Evolutionary conservation across 2,113 vertebrate species (phyloP).

Genomic region (Xiphophorus couchianus): DNA sequence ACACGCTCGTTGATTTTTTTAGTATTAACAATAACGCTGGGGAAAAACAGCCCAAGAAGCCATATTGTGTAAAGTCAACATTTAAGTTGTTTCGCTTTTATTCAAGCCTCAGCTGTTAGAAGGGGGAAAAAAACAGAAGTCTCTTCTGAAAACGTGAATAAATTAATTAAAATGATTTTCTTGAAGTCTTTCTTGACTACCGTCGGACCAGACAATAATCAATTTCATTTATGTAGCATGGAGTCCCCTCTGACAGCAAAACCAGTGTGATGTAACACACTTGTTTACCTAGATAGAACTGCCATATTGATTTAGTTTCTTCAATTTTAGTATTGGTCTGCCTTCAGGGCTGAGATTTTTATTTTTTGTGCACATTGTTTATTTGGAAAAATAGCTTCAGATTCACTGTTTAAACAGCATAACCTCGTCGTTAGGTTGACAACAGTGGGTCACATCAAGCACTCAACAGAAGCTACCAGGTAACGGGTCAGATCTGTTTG

Average conservation of each 20-base stretch:
- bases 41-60: background rate
- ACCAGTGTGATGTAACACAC: slow-evolving; percentile 1
- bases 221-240: slow-evolving; percentile 1
- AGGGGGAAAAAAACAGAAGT: background rate
- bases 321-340: background rate
- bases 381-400: background rate
- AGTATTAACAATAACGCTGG: too few species aligned
- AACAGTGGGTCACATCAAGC: background rate
- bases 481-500: background rate
- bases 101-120: background rate
- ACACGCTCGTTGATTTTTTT: too few species aligned
- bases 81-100: background rate
- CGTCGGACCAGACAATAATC: slow-evolving; percentile 24
- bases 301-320: background rate
- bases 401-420: background rate
- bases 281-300: slow-evolving; percentile 21
- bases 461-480: too few species aligned
- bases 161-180: background rate
- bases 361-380: background rate
- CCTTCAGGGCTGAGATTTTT: background rate
- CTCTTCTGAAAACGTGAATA: background rate
- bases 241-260: background rate
- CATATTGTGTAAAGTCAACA: background rate
- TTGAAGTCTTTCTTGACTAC: slow-evolving; percentile 41
- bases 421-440: background rate